Evolutionary conservation across 2,888 invertebrate species (phyloP).

Genomic region (Molorchus minor): DNA sequence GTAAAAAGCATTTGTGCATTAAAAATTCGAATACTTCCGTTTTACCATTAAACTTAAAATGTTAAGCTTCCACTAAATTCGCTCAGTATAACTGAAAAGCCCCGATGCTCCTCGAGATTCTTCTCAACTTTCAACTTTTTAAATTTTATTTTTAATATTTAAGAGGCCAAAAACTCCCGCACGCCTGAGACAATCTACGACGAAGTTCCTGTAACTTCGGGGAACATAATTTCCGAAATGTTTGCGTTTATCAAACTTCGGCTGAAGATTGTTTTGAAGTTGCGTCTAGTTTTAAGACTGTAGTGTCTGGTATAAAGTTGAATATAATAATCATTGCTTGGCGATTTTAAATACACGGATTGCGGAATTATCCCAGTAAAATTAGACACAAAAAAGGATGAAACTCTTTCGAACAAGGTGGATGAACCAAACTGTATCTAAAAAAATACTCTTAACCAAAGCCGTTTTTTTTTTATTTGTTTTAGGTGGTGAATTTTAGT

Average conservation of each 20-base stretch:
- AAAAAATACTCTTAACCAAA: too few relatives aligned
- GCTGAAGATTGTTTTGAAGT: background rate
- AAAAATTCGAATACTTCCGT: too few relatives aligned
- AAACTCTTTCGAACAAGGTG: too few relatives aligned
- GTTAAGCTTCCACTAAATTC: too few relatives aligned
- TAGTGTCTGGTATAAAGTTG: background rate
- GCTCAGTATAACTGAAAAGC: too few relatives aligned
- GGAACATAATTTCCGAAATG: slow-evolving; percentile 1
- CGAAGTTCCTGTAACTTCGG: background rate
- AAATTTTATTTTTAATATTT: background rate
- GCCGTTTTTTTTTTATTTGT: too few relatives aligned
- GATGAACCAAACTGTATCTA: too few relatives aligned
- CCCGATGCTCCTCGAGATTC: background rate
- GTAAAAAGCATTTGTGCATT: too few relatives aligned
- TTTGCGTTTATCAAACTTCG: background rate
- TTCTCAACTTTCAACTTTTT: background rate
- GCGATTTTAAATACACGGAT: background rate
- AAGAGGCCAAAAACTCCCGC: background rate
- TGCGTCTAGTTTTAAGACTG: background rate
- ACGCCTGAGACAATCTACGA: background rate
- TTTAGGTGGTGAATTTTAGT: too few relatives aligned
- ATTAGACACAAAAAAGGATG: too few relatives aligned
- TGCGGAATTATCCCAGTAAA: too few relatives aligned
- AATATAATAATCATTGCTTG: background rate
- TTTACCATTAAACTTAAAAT: too few relatives aligned